Evolutionary conservation across 2,888 invertebrate species (phyloP), one percentile per base, ranked within the genome.

Genomic region (Coleophora flavipennella): DNA sequence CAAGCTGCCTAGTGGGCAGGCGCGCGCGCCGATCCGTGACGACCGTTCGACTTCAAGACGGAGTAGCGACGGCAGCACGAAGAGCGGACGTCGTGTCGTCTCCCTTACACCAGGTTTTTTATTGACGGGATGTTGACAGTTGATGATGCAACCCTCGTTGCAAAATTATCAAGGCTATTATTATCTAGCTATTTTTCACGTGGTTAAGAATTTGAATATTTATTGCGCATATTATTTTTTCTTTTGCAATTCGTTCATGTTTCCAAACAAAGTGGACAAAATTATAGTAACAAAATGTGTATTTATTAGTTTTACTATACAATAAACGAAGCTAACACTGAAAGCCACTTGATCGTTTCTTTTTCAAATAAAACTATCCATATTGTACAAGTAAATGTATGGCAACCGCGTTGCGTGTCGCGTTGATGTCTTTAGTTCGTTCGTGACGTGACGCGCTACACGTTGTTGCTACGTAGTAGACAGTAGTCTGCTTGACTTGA

Each of bases 11-110:
- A 69, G 77, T 78, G 83, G 83, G 83, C 75, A 56, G 83, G 70
- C 76, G 71, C 71, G 67, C 55, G 66, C 73, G 61, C 59, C 67
- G 72, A 72, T 67, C 70, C 74, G 70, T 80, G 74, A 77, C 74
- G 74, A 66, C 67, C 66, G 74, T 75, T 76, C 69, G 47, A 50
- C 68, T 79, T 70, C 63, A 77, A 78, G 80, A 64, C 57, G 79
- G 65, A 77, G 62, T 71, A 66, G 76, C 68, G 67, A 59, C 63
- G 56, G 54, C 45, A 41, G 59, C 43, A 49, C 45, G 49, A 55
- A 46, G 51, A 40, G 48, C 46, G 52, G 39, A 38, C 49, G 41
- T 64, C 44, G 41, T 51, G 63, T 48, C 48, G 70, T 81, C 83
- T 69, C 70, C 39, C 49, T 83, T 66, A 36, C 52, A 29, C 71